These are phyloP conservation scores for Amaurobius ferox DNA, from an alignment of 2,888 invertebrate genomes.

Conservation along the genomic window DNA sequence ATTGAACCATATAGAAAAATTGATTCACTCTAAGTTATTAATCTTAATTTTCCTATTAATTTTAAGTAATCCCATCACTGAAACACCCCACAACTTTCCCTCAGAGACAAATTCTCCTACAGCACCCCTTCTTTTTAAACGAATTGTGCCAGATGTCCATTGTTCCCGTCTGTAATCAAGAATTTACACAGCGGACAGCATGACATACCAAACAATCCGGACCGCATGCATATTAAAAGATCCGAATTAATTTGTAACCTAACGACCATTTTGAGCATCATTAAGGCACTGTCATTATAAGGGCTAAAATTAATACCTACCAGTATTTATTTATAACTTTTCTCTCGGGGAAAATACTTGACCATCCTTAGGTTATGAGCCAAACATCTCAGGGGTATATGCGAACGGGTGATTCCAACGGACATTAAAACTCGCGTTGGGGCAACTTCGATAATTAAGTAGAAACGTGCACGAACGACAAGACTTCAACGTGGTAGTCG, in stretches of 20 bases:
- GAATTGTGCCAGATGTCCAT: too few relatives aligned
- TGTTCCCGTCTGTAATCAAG: too few relatives aligned
- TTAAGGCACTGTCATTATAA: constrained; percentile 15
- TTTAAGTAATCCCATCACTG: too few relatives aligned
- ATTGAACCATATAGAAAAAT: too few relatives aligned
- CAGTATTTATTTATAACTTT: background rate
- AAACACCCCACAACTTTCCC: too few relatives aligned
- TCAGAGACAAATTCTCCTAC: too few relatives aligned
- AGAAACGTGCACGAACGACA: background rate
- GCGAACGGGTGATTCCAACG: background rate
- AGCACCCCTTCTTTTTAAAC: too few relatives aligned
- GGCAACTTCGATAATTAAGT: background rate
- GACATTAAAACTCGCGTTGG: background rate
- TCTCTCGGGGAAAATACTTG: background rate
- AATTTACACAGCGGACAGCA: too few relatives aligned
- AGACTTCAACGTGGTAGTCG: background rate
- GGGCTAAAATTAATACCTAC: constrained; percentile 18
- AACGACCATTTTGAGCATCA: constrained; percentile 3
- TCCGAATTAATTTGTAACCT: background rate
- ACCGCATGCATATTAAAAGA: constrained; percentile 1
- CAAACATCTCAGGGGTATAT: background rate
- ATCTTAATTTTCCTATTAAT: too few relatives aligned
- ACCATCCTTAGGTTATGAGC: background rate
- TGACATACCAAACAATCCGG: too few relatives aligned
- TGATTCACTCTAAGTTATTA: too few relatives aligned